Evolutionary conservation across 2,797 vertebrate genomes (phyloP), one percentile per base, ranked within the genome.

Genomic region (Esox masquinongy): DNA sequence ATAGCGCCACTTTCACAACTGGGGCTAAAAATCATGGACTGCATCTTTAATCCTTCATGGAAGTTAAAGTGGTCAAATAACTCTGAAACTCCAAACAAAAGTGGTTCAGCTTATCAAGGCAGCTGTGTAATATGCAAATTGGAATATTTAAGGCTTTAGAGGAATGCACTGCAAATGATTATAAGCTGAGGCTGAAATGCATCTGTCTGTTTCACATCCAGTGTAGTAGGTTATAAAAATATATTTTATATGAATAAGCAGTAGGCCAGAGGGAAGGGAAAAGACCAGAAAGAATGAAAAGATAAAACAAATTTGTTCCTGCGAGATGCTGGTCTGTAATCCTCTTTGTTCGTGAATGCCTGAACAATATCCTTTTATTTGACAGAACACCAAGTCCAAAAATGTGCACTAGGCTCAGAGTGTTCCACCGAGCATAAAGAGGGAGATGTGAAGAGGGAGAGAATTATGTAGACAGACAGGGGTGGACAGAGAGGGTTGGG

Each of bases 41-140:
- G 12, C 12, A 14, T 47, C 12, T 1, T 70, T 82, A 75, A 84
- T 83, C 73, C 74, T 26, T 36, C 31, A 47, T 51, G 29, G 56
- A 71, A 64, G 31, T 72, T 53, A 11, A 47, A 47, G 12, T 14
- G 36, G 31, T 17, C 22, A 17, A 74, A 74, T 51, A 74, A 76
- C 31, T 43, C 3, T 43, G 17, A 17, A 68, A 68, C 8, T 49
- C 12, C 11, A 69, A 36, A 43, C 19, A 22, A 36, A 69, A 49
- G 39, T 61, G 11, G 51, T 7, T 12, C 34, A 47, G 11, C 36
- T 39, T 69, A 69, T 69, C 39, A 9, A 82, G 79, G 74, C 66
- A 74, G n/a, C 29, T 6, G 29, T 39, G 34, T 36, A 51, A 50
- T 47, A 39, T 47, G 2, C 43, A 11, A 47, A 47, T 47, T 47